Evolutionary conservation across 2,888 invertebrate genomes (phyloP).

Genomic region (Argyresthia albistria): DNA sequence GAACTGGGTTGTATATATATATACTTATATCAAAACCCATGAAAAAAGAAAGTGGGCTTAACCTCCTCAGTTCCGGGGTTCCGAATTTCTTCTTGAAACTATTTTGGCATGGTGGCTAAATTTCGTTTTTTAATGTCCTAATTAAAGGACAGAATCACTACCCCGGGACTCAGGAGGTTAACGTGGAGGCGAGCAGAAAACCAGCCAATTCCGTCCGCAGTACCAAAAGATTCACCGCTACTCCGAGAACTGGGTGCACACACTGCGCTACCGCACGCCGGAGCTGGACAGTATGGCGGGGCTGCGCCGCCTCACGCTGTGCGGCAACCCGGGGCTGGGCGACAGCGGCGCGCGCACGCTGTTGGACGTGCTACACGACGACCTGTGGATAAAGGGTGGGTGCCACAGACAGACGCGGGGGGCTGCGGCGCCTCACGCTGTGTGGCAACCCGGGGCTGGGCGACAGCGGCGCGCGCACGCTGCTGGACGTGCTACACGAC

Average conservation of each 20-base stretch:
- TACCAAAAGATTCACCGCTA: conserved; percentile 80
- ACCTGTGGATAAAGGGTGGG: conserved; percentile 82
- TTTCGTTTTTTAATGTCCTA: too few species aligned
- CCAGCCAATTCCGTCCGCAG: conserved; percentile 31
- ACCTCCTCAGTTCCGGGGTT: too few species aligned
- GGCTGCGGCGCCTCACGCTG: conserved; percentile 78
- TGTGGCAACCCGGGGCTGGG: conserved; percentile 79
- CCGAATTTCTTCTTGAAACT: too few species aligned
- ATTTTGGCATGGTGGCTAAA: too few species aligned
- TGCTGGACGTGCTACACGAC: conserved; percentile 80
- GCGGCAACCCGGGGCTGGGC: conserved; percentile 77
- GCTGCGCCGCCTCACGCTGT: conserved; percentile 77
- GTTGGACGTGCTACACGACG: conserved; percentile 80
- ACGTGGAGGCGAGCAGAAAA: too few species aligned
- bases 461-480: conserved; percentile 73
- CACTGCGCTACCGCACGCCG: conserved; percentile 82
- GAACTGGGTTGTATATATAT: too few species aligned
- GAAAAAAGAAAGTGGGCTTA: too few species aligned
- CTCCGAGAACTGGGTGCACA: conserved; percentile 87
- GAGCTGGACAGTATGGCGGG: conserved; percentile 82
- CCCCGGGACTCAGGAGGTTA: too few species aligned
- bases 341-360: conserved; percentile 76
- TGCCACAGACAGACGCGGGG: conserved; percentile 33
- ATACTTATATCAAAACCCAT: too few species aligned
- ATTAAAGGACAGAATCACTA: too few species aligned